Evolutionary conservation across 2,113 vertebrate genomes (phyloP), one percentile per base, ranked within the genome.

Genomic region (Chinchilla lanigera): DNA sequence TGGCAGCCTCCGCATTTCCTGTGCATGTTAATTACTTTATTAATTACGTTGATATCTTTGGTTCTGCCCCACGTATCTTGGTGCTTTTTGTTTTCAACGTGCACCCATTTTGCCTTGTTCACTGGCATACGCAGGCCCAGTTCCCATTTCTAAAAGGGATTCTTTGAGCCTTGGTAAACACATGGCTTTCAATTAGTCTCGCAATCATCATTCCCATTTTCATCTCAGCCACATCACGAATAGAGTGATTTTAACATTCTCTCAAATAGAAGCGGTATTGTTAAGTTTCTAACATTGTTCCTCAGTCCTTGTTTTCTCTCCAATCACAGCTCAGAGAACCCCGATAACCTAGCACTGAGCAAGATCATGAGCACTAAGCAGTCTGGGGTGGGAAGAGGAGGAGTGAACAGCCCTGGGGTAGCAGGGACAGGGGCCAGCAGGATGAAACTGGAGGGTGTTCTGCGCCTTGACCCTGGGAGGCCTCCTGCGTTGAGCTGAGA

Each of bases 11-110:
- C n/a, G 56, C 56, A 0, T 81, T 87, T 95, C 92, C 96, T 93
- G 88, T 89, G 94, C 92, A 96, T 97, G 97, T 85, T 97, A 98
- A 97, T 97, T 96, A 96, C 97, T 96, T 97, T 97, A 98, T 97
- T 97, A 98, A 97, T 97, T 95, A 97, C 28, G 0, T 63, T 87
- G 95, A 41, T 98, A 95, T 97, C 97, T 97, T 69, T 86, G 88
- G 92, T 87, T 97, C 94, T 84, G 92, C 92, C 95, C 94, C 77
- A 94, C 86, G 19, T 60, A 86, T 97, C 96, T 95, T 47, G 33
- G 93, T 20, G 92, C 75, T 83, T 97, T 98, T 96, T 95, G 96
- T 97, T 93, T 96, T 54, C 44, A n/a, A 3, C 3, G 0, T 24
- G 93, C 89, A 52, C 95, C 97, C 95, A 90, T 94, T 97, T 90